Evolutionary conservation across 2,888 invertebrate genomes (phyloP).

Genomic region (Diadegma fenestrale): DNA sequence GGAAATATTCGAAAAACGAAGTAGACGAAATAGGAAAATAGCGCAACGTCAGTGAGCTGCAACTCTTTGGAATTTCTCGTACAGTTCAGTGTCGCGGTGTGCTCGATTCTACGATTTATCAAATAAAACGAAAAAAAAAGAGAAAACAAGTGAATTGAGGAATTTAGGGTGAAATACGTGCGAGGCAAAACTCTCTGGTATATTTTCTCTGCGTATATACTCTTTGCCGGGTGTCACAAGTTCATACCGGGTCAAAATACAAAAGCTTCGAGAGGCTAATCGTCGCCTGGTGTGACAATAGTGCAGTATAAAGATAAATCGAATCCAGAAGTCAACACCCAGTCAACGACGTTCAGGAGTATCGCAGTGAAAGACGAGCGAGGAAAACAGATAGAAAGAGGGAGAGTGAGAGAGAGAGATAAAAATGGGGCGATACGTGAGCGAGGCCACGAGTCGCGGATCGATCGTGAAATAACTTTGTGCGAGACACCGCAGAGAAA

Average conservation of each 20-base stretch:
- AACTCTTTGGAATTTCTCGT: background rate
- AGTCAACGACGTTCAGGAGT: conserved; percentile 21
- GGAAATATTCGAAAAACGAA: background rate
- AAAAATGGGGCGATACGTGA: conserved; percentile 81
- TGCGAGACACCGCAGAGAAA: conserved; percentile 68
- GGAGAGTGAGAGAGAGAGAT: conserved; percentile 42
- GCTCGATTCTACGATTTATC: background rate
- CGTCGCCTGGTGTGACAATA: background rate
- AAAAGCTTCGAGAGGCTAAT: background rate
- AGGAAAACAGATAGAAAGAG: background rate
- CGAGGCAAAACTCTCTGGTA: background rate
- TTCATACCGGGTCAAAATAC: background rate
- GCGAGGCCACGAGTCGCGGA: conserved; percentile 79
- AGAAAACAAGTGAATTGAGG: background rate
- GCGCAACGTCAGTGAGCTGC: conserved; percentile 14
- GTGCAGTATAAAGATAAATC: conserved; percentile 6
- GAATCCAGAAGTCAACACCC: conserved; percentile 5
- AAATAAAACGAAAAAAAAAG: background rate
- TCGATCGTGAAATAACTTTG: conserved; percentile 82
- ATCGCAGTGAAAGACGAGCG: conserved; percentile 4
- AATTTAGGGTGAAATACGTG: background rate
- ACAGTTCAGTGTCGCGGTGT: conserved; percentile 16
- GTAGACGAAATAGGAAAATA: background rate
- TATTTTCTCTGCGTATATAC: background rate
- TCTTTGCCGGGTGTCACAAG: conserved; percentile 12